Base-by-base conservation (phyloP, 2,888 invertebrate genomes). In the Caenorhabditis sp. region DNA sequence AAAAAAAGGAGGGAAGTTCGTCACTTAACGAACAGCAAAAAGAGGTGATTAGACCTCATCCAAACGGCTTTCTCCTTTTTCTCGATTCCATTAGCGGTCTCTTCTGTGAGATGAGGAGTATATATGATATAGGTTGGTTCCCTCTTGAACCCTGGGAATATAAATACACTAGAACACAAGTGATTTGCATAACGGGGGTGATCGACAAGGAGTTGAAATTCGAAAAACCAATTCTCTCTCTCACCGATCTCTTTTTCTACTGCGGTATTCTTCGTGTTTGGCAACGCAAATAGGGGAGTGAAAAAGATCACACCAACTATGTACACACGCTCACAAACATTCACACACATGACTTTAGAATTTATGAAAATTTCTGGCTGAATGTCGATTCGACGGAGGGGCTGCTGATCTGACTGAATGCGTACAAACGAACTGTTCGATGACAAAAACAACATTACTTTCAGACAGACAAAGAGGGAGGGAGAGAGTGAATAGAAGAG, bases 41-140 rank as follows among this genome's bases (percentile, higher is more conserved):
- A 68, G 47, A 68, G 58, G 76, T 76, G 76, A 76, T 76, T 76
- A 76, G 68, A 76, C 76, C 76, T 76, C 76, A 76, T 76, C 68
- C 61, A 61, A 75, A 68, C 66, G 74, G 35, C 64, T 64, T 66
- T 56, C 58, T 26, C n/a, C 6, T 22, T 35, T 61, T 54, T 61
- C 61, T 73, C 74, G 64, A 63, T 76, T 54, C 76, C 59, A 69
- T 76, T 76, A 76, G 76, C 76, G 76, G 76, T 59, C 59, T 76
- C 26, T 64, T 54, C 49, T 59, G 44, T 26, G 63, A 41, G 51
- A 14, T n/a, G 24, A 8, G 3, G 8, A 44, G 6, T 63, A 22
- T 38, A 16, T 16, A 77, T 63, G 77, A 63, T 54, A 66, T 64
- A 56, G 38, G 68, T 68, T 54, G 38, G 44, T 63, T 59, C 44